Percentiles rank a stretch among this genome's conserved stretches.
Conservation (phyloP, 2,113 vertebrate genomes). For the Thalassoma bifasciatum region DNA sequence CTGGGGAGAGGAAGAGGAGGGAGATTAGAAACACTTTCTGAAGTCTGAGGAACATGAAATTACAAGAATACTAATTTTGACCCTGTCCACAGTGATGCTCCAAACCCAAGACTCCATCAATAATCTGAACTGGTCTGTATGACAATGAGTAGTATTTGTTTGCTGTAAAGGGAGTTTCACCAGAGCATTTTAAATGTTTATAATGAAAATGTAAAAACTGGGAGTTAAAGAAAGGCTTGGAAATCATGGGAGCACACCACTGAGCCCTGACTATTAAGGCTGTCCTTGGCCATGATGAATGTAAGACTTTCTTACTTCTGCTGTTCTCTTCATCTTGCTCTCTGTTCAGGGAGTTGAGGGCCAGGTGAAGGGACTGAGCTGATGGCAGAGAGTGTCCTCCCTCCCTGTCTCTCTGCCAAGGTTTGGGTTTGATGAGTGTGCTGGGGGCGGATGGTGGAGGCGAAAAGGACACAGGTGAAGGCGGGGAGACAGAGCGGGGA, state of each 20-base stretch:
- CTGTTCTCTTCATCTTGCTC: slow-evolving; percentile 82
- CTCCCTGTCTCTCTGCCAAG: slow-evolving; percentile 79
- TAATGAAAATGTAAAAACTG: slow-evolving; percentile 1
- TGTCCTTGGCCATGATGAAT: background rate
- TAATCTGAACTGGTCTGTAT: too few relatives aligned
- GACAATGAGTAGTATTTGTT: too few relatives aligned
- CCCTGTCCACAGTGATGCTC: too few relatives aligned
- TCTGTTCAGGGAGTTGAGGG: slow-evolving; percentile 83
- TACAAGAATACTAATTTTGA: too few relatives aligned
- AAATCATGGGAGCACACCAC: background rate
- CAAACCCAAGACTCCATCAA: too few relatives aligned
- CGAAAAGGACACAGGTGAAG: slow-evolving; percentile 80
- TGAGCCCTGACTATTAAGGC: background rate
- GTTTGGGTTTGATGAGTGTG: slow-evolving; percentile 82
- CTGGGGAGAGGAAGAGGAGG: slow-evolving; percentile 49
- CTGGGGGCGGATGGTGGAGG: slow-evolving; percentile 77
- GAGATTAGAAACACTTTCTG: background rate
- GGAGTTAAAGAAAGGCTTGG: too few relatives aligned
- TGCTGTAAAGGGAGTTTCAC: too few relatives aligned
- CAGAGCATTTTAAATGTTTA: background rate
- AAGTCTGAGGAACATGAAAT: background rate
- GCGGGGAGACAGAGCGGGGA: slow-evolving; percentile 67
- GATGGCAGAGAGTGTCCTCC: slow-evolving; percentile 80
- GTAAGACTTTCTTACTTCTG: slow-evolving; percentile 75
- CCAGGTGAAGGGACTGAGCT: slow-evolving; percentile 84